Evolutionary conservation across 2,888 invertebrate species (phyloP).

Genomic region (Platypus cylindrus): DNA sequence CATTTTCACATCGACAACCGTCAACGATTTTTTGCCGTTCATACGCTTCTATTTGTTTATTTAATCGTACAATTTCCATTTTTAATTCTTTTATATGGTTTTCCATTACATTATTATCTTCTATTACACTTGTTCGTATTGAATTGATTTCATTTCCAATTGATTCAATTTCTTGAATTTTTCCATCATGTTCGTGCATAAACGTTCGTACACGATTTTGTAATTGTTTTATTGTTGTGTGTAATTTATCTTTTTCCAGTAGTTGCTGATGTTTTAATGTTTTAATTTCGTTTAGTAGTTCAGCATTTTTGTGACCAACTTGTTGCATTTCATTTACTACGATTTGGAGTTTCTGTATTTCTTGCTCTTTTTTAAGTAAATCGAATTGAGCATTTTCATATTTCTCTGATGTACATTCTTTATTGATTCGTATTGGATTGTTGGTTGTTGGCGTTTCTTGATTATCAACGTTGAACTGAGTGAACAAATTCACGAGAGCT

Average conservation of each 20-base stretch:
- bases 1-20: slow-evolving; percentile 6
- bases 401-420: background rate
- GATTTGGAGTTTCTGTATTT: background rate
- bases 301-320: slow-evolving; percentile 5
- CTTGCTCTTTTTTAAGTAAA: slow-evolving; percentile 2
- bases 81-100: slow-evolving; percentile 7
- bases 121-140: slow-evolving; percentile 9
- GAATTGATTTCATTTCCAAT: slow-evolving; percentile 8
- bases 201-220: slow-evolving; percentile 9
- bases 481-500: no score
- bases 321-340: slow-evolving; percentile 5
- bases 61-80: slow-evolving; percentile 6
- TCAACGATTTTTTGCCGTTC: background rate
- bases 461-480: no score
- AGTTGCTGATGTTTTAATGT: slow-evolving; percentile 6
- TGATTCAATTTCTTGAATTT: slow-evolving; percentile 8
- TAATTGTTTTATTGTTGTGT: slow-evolving; percentile 5
- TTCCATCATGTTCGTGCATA: slow-evolving; percentile 12
- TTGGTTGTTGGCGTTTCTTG: no score
- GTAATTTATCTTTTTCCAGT: slow-evolving; percentile 8
- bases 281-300: slow-evolving; percentile 6
- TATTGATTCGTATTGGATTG: no score
- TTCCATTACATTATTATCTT: slow-evolving; percentile 7
- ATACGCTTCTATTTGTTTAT: slow-evolving; percentile 1
- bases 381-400: background rate